A percentile compares a stretch with the other conserved stretches of the same genome.
phyloP scores from a whole-genome alignment of 2,113 vertebrate species.

The Pavo muticus region DNA sequence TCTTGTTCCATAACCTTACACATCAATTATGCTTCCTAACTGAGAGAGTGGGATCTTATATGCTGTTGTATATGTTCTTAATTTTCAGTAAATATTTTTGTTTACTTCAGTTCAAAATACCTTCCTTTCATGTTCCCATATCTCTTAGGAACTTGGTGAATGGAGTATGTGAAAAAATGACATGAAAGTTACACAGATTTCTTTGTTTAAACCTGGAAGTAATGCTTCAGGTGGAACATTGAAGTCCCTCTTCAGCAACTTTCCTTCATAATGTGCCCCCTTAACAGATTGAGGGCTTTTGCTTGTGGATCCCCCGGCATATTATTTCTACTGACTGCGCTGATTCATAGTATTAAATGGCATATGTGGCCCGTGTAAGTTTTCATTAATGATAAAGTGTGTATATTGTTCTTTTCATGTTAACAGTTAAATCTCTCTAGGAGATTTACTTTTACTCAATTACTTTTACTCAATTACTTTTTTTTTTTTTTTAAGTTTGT shows the following conservation, averaged over 20 bases:
- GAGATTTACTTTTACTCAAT: not conserved
- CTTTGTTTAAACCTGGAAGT: not conserved
- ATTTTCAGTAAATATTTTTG: not conserved
- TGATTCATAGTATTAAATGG: not conserved
- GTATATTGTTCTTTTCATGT: not conserved
- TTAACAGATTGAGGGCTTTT: not conserved
- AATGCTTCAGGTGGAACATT: not conserved
- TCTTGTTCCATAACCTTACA: not conserved
- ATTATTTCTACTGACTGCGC: not conserved
- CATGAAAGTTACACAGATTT: not conserved
- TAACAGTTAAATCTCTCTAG: not conserved
- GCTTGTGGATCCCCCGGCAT: not conserved
- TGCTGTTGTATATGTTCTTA: not conserved
- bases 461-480: not conserved
- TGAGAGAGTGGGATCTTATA: not conserved
- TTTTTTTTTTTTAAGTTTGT: not conserved
- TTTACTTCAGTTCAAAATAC: not conserved
- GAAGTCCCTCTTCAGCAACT: not conserved
- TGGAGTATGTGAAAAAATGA: not conserved
- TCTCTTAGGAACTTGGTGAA: not conserved
- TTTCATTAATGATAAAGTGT: not conserved
- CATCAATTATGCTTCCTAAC: not conserved
- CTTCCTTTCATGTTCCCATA: not conserved
- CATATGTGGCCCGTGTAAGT: not conserved
- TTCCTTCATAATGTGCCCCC: not conserved